Conservation (phyloP, 2,888 invertebrate species). For the Cheilosia urbana region DNA sequence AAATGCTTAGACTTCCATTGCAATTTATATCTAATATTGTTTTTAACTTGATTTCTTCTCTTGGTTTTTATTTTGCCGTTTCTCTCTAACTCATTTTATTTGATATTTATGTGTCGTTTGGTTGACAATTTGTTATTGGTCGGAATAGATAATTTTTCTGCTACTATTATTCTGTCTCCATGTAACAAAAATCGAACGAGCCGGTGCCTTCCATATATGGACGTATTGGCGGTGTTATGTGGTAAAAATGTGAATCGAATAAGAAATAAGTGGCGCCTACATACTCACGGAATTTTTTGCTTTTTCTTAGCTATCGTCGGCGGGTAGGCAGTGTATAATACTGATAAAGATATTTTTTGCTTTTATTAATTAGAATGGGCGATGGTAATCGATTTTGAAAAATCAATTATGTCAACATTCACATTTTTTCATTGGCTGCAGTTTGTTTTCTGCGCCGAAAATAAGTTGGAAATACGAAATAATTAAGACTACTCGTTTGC, state of each 20-base stretch:
- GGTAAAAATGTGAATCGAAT: slow-evolving; percentile 63
- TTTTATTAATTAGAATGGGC: slow-evolving; percentile 7
- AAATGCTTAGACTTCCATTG: slow-evolving; percentile 26
- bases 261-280: slow-evolving; percentile 65
- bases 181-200: slow-evolving; percentile 51
- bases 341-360: slow-evolving; percentile 47
- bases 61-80: slow-evolving; percentile 37
- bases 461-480: neutral
- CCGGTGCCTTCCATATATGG: slow-evolving; percentile 59
- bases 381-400: neutral
- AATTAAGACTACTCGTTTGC: too few species aligned
- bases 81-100: slow-evolving; percentile 44
- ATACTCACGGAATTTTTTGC: neutral
- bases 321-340: neutral
- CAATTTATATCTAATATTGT: slow-evolving; percentile 32
- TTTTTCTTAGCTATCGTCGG: neutral
- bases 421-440: neutral
- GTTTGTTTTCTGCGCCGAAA: too few species aligned
- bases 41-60: slow-evolving; percentile 41
- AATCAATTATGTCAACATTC: slow-evolving; percentile 14
- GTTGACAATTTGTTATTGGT: slow-evolving; percentile 70
- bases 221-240: slow-evolving; percentile 56
- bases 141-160: slow-evolving; percentile 64
- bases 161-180: slow-evolving; percentile 46
- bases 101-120: slow-evolving; percentile 55